These are phyloP conservation scores for Otolemur crassicaudatus DNA, from an alignment of 2,797 vertebrate species.

Conservation along the genomic window DNA sequence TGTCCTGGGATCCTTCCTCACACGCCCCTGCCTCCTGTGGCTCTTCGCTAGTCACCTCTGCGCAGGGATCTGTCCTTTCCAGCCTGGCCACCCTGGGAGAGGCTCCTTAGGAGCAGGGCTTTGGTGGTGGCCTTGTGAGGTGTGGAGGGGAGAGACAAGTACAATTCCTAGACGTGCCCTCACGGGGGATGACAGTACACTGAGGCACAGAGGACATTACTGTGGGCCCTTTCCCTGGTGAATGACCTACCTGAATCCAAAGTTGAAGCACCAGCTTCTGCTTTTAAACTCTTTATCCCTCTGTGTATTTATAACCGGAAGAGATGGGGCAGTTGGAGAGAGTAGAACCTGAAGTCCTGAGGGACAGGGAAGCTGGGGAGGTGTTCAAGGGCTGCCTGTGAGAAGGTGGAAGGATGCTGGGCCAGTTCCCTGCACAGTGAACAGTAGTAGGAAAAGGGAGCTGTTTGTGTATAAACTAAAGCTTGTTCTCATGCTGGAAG, in stretches of 20 bases:
- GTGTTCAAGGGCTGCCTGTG: neutral
- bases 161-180: neutral
- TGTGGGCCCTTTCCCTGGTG: neutral
- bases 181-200: neutral
- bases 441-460: conserved; percentile 72
- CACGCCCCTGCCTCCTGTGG: neutral
- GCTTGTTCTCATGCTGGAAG: conserved; percentile 30
- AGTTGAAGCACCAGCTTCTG: neutral
- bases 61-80: neutral
- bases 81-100: neutral
- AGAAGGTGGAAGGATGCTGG: neutral
- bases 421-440: neutral
- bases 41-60: neutral
- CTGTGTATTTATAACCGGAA: neutral
- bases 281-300: neutral
- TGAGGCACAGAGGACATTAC: neutral
- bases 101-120: neutral
- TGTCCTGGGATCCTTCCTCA: neutral
- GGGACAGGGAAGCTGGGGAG: neutral
- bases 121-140: neutral
- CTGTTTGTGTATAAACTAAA: conserved; percentile 66
- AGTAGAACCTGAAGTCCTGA: neutral
- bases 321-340: neutral
- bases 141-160: neutral
- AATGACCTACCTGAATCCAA: neutral